Evolutionary conservation across 2,113 vertebrate genomes (phyloP).

Genomic region (Peromyscus californicus): DNA sequence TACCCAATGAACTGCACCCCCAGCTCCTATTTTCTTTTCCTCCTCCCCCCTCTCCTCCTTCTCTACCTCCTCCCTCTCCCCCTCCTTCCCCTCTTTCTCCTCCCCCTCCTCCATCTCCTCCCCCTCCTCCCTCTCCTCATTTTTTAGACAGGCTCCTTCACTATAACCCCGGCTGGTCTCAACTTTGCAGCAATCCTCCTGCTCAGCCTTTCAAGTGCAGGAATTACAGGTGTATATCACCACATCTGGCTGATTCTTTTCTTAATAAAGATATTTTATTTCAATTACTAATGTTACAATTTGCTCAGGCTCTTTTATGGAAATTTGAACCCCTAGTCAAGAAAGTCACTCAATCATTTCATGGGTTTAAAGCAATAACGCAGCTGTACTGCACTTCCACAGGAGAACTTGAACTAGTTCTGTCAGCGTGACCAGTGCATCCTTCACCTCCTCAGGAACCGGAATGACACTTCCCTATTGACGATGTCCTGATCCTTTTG

Average conservation of each 20-base stretch:
- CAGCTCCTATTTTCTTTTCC: neutral
- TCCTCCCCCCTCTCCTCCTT: neutral
- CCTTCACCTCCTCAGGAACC: neutral
- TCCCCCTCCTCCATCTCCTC: accelerated
- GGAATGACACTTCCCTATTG: neutral
- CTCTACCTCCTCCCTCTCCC: neutral
- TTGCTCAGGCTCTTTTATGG: neutral
- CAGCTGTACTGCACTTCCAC: neutral
- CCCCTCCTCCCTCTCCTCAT: neutral
- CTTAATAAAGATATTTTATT: neutral
- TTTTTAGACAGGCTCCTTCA: neutral
- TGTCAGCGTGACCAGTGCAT: neutral
- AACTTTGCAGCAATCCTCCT: neutral
- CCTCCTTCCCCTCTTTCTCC: neutral
- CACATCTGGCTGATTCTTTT: neutral
- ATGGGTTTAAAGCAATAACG: neutral
- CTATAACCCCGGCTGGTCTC: neutral
- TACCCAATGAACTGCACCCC: neutral
- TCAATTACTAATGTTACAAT: neutral
- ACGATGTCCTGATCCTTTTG: neutral
- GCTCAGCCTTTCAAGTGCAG: neutral
- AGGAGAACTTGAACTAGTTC: neutral
- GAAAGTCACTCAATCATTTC: neutral
- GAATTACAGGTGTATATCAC: neutral
- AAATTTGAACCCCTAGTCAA: neutral